A percentile compares a stretch with the other conserved stretches of the same genome.
phyloP scores from a whole-genome alignment of 2,113 vertebrate genomes.

The Peucedramus taeniatus region DNA sequence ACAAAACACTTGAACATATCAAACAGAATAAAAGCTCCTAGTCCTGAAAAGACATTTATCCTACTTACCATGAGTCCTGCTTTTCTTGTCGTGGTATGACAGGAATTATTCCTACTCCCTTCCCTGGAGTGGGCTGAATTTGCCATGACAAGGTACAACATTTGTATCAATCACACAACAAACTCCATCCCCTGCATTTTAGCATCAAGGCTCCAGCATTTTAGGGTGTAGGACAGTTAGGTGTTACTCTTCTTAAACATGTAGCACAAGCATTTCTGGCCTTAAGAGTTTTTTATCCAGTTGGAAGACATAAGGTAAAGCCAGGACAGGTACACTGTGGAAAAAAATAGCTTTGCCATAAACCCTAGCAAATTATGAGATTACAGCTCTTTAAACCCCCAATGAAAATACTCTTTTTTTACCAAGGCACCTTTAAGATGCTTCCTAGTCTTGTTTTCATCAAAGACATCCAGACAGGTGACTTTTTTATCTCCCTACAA shows the following conservation, averaged over 20 bases:
- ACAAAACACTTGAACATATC: not conserved
- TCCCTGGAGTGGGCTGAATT: not conserved
- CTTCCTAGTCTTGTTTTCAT: not conserved
- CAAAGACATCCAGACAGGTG: not conserved
- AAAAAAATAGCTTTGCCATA: not conserved
- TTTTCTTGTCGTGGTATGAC: not conserved
- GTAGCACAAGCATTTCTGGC: not conserved
- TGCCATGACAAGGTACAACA: not conserved
- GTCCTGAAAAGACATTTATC: not conserved
- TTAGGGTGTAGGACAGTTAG: not conserved
- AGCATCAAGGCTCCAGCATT: not conserved
- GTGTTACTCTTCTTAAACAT: not conserved
- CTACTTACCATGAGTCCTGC: not conserved
- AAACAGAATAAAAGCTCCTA: not conserved
- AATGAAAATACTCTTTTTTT: not conserved
- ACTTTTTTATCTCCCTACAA: not conserved
- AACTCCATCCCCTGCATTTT: not conserved
- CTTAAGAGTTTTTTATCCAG: not conserved
- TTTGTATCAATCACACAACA: not conserved
- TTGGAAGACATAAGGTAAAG: not conserved
- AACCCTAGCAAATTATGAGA: not conserved
- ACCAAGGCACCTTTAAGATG: not conserved
- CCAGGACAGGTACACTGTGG: not conserved
- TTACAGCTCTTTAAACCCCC: not conserved
- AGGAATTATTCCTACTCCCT: not conserved